Base-by-base conservation (phyloP, 2,113 vertebrate species). In the Bagarius yarrelli region DNA sequence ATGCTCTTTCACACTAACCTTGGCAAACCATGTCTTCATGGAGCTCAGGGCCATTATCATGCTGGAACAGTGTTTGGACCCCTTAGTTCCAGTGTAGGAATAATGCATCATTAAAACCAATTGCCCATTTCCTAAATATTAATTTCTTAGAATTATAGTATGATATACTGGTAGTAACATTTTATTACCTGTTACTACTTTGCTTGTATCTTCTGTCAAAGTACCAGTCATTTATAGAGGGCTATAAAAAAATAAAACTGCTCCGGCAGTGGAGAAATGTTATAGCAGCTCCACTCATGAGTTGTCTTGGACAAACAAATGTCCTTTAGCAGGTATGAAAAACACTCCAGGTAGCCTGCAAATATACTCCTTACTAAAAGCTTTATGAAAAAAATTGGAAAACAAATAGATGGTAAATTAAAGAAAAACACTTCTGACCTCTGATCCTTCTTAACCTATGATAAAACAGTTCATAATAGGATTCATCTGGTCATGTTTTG, bases 231-330 rank as follows among this genome's bases (percentile, higher is more conserved):
- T 71, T 71, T 15, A 71, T n/a, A 71, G 44, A 30, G 9, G 44
- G 44, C 69, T 50, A 52, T 71, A 44, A 60, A 44, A 59, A 76
- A 76, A 76, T 76, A 47, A 47, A 60, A 40, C 55, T 60, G 56
- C 32, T 34, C 14, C 25, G 13, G 30, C 32, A 40, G 32, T 57
- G 21, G 36, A 60, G 60, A 47, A 59, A 32, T 27, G 15, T 30
- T 9, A 15, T 64, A 63, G 21, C 6, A 59, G 32, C 40, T 63
- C 40, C 57, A 76, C 56, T 40, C 32, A 50, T 40, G 21, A 25
- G 34, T 76, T 36, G 16, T n/a, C 47, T 18, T 44, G 36, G 36
- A 30, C 36, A 16, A 36, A 25, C 36, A 40, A 3, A 40, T 5
- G 19, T 59, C 55, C 32, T 69, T n/a, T 36, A 50, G 23, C 47